phyloP scores from a whole-genome alignment of 2,888 invertebrate genomes.

The Drosophila helvetica region DNA sequence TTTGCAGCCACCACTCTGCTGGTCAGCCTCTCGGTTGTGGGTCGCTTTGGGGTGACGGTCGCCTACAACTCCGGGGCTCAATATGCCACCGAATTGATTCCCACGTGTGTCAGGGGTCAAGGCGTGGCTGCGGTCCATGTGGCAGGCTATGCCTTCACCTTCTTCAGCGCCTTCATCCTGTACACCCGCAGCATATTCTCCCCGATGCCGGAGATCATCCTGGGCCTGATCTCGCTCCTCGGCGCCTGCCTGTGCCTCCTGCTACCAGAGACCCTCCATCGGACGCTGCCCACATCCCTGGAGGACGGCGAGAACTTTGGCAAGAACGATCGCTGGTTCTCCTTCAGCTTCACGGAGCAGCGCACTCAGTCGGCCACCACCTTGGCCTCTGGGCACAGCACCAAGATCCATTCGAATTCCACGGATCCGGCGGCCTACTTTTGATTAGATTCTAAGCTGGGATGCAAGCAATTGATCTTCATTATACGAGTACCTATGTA shows the following conservation, averaged over 20 bases:
- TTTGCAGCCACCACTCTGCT: slow-evolving; percentile 76
- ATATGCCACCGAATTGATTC: slow-evolving; percentile 87
- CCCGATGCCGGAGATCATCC: slow-evolving; percentile 85
- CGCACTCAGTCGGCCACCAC: slow-evolving; percentile 68
- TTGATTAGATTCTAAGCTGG: slow-evolving; percentile 9
- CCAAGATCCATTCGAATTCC: slow-evolving; percentile 43
- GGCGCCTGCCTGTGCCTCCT: slow-evolving; percentile 86
- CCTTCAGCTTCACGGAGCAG: slow-evolving; percentile 82
- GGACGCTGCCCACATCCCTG: slow-evolving; percentile 85
- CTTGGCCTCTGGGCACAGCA: slow-evolving; percentile 41
- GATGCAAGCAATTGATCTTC: not conserved
- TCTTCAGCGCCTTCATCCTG: slow-evolving; percentile 86
- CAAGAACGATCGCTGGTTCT: slow-evolving; percentile 85
- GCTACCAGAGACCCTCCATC: slow-evolving; percentile 86
- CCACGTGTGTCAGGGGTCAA: slow-evolving; percentile 87
- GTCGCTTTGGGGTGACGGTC: slow-evolving; percentile 86
- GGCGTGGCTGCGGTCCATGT: slow-evolving; percentile 87
- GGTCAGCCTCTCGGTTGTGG: slow-evolving; percentile 84
- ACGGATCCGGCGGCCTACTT: slow-evolving; percentile 40
- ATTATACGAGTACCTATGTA: no score
- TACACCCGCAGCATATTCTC: slow-evolving; percentile 83
- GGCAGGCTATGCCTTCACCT: slow-evolving; percentile 86
- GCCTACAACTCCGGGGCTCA: slow-evolving; percentile 88
- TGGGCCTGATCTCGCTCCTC: slow-evolving; percentile 85
- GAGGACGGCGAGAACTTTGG: slow-evolving; percentile 87